Evolutionary conservation across 2,888 invertebrate genomes (phyloP), one percentile per base, ranked within the genome.

Genomic region (Drosophila percnosoma): DNA sequence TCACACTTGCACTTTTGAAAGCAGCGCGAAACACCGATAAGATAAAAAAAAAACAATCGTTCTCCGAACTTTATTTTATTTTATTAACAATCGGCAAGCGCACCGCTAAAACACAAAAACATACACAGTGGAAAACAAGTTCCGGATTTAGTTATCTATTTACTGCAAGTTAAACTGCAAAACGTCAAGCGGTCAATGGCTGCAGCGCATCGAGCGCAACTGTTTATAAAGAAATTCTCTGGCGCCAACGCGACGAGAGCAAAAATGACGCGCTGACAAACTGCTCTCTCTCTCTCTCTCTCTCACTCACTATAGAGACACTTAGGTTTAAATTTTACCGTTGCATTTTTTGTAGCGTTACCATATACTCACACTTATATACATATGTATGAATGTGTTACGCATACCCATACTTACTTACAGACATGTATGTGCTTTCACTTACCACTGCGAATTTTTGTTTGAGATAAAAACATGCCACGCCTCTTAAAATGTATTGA

Each of bases 401-500:
- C 18, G 38, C 18, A 38, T 18, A 21, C 27, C 40, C 42, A 45
- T 36, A n/a, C 5, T 27, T 13, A 49, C 18, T 21, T 31, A 36
- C 13, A 33, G 31, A 11, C 11, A 40, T 29, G 24, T 7, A 34
- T 6, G 48, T 21, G 55, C 48, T 48, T 8, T 52, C 13, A 75
- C 80, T 78, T 78, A 78, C 72, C 64, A 87, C 88, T 79, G 68
- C 49, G 55, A 80, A 87, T 85, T 84, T 82, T 74, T 62, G 68
- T 58, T 68, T 72, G 62, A 67, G 71, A 55, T 60, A 61, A 58
- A 77, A 62, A 60, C 62, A 60, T 66, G 54, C 58, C 69, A 79
- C 57, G 71, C 63, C 68, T 78, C 63, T 82, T 61, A 58, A 71
- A 69, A 57, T 67, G 53, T 77, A 64, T 67, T 73, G 42, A 69